Conservation (phyloP, 1,140 invertebrate species). For the Drosophila albomicans region DNA sequence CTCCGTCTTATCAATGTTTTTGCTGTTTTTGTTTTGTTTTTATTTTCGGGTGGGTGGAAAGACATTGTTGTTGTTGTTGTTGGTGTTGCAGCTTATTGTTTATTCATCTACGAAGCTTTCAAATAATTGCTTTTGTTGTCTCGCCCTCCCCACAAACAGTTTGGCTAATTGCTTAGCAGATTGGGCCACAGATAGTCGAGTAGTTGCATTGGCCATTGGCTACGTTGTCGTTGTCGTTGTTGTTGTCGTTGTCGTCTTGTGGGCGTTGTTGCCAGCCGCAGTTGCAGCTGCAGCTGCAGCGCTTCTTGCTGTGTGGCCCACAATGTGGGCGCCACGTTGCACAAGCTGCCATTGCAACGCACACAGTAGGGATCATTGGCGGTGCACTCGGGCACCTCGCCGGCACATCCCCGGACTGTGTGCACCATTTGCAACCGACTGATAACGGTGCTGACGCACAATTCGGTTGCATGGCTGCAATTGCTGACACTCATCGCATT, state of each 20-base stretch:
- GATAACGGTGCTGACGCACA: conserved; percentile 75
- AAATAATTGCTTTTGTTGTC: conserved; percentile 28
- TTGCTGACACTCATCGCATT: conserved; percentile 48
- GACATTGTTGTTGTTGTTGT: not conserved
- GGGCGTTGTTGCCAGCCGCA: not conserved
- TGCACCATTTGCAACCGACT: conserved; percentile 62
- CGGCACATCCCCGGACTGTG: conserved; percentile 68
- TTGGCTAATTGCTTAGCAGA: conserved; percentile 23
- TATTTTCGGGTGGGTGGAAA: no score
- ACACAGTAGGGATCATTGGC: conserved; percentile 74
- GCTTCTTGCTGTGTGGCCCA: conserved; percentile 33
- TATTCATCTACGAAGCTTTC: conserved; percentile 37
- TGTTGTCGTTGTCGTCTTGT: not conserved
- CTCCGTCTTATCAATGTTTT: conserved; percentile 22
- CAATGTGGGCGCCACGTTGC: conserved; percentile 62
- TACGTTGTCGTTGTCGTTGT: not conserved
- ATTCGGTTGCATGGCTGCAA: conserved; percentile 54
- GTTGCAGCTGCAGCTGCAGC: not conserved
- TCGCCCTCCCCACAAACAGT: not conserved
- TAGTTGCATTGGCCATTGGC: not conserved
- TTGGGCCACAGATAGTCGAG: conserved; percentile 27
- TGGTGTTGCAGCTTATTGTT: conserved; percentile 31
- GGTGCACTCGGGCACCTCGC: conserved; percentile 70
- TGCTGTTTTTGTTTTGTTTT: not conserved
- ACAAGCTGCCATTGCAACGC: conserved; percentile 74